Base-by-base conservation (phyloP, 2,113 vertebrate species). In the Stigmatopora nigra region DNA sequence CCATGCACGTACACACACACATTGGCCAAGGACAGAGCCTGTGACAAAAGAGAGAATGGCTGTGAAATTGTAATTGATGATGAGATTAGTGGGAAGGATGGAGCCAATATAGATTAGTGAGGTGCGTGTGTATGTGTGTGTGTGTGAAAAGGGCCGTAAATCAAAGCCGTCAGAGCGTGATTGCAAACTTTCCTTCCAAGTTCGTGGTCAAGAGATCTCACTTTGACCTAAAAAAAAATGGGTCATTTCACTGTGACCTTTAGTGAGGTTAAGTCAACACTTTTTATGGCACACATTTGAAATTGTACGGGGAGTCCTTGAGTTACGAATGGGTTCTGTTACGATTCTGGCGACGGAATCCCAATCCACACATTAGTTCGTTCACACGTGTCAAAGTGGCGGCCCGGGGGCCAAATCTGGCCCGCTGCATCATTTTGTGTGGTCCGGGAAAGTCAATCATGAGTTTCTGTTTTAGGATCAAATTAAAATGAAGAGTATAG, bases 31-130 rank as follows among this genome's bases (percentile, higher is more conserved):
- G 78, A 81, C 74, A 49, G 80, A 64, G 78, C 67, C 75, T 9
- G 53, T 59, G 70, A 75, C 68, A 65, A 62, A 63, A 69, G 56
- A 79, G 77, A 78, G 67, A 69, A 71, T 61, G 76, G 65, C 67
- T 51, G 64, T 3, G 49, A 70, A 81, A 82, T 74, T 73, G 71
- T 77, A 77, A 82, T 81, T 75, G 72, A 79, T 75, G 74, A 72
- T 72, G 66, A 75, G 70, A 78, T 80, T 75, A 78, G 56, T 22
- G 69, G 55, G 73, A 52, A 0, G 69, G 63, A 73, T 63, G 75
- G 64, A 75, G 73, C 79, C 17, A 63, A 51, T 71, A 67, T 41
- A 75, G 68, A 69, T 69, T 22, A 46, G 57, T 4, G 63, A 25
- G 69, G 58, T 60, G 63, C 38, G 13, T 49, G 64, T 31, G 61